Base-by-base conservation (phyloP, 2,797 vertebrate genomes). In the Mormyrus hasselquistii region DNA sequence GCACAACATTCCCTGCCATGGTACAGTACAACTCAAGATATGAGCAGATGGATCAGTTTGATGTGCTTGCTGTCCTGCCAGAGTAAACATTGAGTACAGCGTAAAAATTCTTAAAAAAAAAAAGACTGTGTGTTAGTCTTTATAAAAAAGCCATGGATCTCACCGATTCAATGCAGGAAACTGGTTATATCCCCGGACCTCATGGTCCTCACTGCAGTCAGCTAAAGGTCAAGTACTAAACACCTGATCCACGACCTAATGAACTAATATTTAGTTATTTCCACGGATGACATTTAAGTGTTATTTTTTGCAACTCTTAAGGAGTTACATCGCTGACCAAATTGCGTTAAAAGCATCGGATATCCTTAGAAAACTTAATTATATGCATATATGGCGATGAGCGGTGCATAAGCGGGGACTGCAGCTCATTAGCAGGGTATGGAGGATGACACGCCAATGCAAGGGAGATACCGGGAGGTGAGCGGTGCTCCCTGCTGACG, bases 221-320 rank as follows among this genome's bases (percentile, higher is more conserved):
- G 6, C 6, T 7, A 79, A 79, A 79, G 73, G 73, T 79, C 73
- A 79, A 44, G 38, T 47, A 79, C 73, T 79, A 19, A 79, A 44
- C 19, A 8, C 14, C 73, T 14, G 0, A 38, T 8, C 16, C 38
- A n/a, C 6, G 7, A 79, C 73, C 34, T 41, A 79, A 79, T 79
- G 73, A 34, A 79, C 14, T 79, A 79, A 79, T 79, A 79, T 79
- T 79, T 79, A 44, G 73, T 79, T 73, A 73, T 73, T 79, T 79
- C 73, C 38, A 79, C 7, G 38, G 73, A 44, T 79, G 73, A 79
- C 73, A 79, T 79, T 79, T 79, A 79, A 79, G 73, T 79, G 16
- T 79, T 79, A 79, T 79, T 79, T 44, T 79, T 79, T 44, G 38
- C 73, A 79, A 38, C 73, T 79, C 12, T 44, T 79, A 44, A 79